These are phyloP conservation scores for Anodontia alba DNA, from an alignment of 2,888 invertebrate species.

Conservation along the genomic window DNA sequence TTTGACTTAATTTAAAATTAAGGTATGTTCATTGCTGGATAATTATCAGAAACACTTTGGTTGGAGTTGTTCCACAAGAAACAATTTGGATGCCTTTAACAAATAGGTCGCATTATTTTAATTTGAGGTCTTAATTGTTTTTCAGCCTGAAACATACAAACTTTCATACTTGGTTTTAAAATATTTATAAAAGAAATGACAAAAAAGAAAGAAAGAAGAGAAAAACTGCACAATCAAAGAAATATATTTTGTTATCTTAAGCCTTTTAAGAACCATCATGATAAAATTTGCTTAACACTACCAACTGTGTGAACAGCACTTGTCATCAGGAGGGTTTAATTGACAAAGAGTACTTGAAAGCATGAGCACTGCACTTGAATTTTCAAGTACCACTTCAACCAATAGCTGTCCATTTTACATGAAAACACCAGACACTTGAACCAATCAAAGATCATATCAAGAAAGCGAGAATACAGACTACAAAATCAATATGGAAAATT, in stretches of 20 bases:
- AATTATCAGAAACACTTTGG: no score
- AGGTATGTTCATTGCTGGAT: no score
- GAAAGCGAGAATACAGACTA: background rate
- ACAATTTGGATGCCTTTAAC: no score
- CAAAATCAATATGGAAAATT: no score
- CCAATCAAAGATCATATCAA: conserved; percentile 38
- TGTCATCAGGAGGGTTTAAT: background rate
- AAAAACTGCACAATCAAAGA: background rate
- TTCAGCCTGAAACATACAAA: no score
- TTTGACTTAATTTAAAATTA: no score
- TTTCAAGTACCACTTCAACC: conserved; percentile 30
- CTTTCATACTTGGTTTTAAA: no score
- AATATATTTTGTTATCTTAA: background rate
- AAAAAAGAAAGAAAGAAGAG: no score
- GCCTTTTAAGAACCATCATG: background rate
- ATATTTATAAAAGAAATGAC: no score
- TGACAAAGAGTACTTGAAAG: background rate
- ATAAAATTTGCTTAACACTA: background rate
- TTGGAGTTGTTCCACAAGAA: no score
- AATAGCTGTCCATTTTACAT: conserved; percentile 30
- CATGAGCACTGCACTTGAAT: conserved; percentile 1
- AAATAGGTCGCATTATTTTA: no score
- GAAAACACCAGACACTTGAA: conserved; percentile 18
- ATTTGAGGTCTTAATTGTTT: no score
- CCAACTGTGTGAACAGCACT: background rate